These are phyloP conservation scores for Acanthurus tractus DNA, from an alignment of 2,797 vertebrate genomes.

Conservation along the genomic window DNA sequence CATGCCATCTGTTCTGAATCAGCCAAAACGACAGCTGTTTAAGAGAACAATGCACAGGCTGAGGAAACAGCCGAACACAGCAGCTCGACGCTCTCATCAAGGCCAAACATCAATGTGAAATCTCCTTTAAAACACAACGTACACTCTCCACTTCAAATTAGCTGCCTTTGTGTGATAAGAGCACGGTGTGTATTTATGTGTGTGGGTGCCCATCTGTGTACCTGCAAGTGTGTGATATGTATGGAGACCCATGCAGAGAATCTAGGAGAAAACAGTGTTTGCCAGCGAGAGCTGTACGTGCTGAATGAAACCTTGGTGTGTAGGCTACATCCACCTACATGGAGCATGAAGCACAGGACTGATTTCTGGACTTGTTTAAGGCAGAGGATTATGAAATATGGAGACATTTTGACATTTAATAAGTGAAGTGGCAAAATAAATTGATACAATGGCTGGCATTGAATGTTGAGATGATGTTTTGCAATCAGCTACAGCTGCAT, in stretches of 20 bases:
- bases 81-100: slow-evolving; percentile 70
- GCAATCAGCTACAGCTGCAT: not conserved
- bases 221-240: slow-evolving; percentile 58
- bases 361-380: slow-evolving; percentile 52
- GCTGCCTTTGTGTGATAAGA: slow-evolving; percentile 61
- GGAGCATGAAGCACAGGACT: slow-evolving; percentile 9
- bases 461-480: not conserved
- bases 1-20: slow-evolving; percentile 89
- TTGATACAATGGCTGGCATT: not conserved
- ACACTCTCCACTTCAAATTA: slow-evolving; percentile 55
- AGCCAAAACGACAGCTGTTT: slow-evolving; percentile 88
- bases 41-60: slow-evolving; percentile 86
- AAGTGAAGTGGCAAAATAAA: not conserved
- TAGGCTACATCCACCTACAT: slow-evolving; percentile 45
- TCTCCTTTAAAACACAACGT: slow-evolving; percentile 65
- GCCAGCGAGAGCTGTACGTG: slow-evolving; percentile 13
- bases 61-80: slow-evolving; percentile 75
- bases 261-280: slow-evolving; percentile 34
- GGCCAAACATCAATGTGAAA: slow-evolving; percentile 79
- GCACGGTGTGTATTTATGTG: slow-evolving; percentile 10
- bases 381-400: slow-evolving; percentile 38
- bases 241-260: slow-evolving; percentile 40
- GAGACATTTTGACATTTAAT: slow-evolving; percentile 19
- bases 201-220: slow-evolving; percentile 43
- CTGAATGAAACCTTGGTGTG: slow-evolving; percentile 35